Percentiles rank a stretch among this genome's conserved stretches.
Conservation (phyloP, 2,113 vertebrate genomes). For the Hypomesus transpacificus region DNA sequence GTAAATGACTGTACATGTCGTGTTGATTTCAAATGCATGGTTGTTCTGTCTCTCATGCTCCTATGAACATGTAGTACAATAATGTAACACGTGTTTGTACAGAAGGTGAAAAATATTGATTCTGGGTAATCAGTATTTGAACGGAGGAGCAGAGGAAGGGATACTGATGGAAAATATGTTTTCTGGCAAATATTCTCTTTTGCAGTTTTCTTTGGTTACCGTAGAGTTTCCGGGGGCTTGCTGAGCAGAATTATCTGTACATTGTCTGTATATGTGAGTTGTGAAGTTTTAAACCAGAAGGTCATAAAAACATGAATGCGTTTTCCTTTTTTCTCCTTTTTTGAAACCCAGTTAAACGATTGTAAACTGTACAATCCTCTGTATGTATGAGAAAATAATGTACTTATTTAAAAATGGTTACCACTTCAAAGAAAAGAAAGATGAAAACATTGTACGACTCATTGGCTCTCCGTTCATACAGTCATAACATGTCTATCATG, state of each 20-base stretch:
- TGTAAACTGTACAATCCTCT: slow-evolving; percentile 85
- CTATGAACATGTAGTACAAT: slow-evolving; percentile 1
- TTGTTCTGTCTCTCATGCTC: slow-evolving; percentile 32
- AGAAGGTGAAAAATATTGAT: slow-evolving; percentile 11
- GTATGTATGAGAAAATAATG: slow-evolving; percentile 82
- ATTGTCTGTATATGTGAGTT: slow-evolving; percentile 87
- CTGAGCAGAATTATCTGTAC: slow-evolving; percentile 78
- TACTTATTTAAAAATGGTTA: slow-evolving; percentile 91
- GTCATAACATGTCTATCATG: background rate
- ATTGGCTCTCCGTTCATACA: background rate
- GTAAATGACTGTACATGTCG: slow-evolving; percentile 46
- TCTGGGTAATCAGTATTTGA: slow-evolving; percentile 7
- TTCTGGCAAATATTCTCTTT: slow-evolving; percentile 16
- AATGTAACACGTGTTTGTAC: slow-evolving; percentile 23
- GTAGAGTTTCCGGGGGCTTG: slow-evolving; percentile 51
- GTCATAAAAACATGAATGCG: slow-evolving; percentile 77
- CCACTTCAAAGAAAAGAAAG: slow-evolving; percentile 71
- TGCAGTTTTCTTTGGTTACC: slow-evolving; percentile 15
- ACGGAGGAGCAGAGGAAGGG: slow-evolving; percentile 6
- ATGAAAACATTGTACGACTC: background rate
- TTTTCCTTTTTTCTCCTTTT: slow-evolving; percentile 38
- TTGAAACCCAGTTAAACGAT: slow-evolving; percentile 73
- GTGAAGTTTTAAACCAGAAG: slow-evolving; percentile 49
- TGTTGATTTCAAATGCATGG: slow-evolving; percentile 42
- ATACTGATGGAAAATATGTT: slow-evolving; percentile 27